Evolutionary conservation across 2,797 vertebrate genomes (phyloP), one percentile per base, ranked within the genome.

Genomic region (Clarias laeviceps): DNA sequence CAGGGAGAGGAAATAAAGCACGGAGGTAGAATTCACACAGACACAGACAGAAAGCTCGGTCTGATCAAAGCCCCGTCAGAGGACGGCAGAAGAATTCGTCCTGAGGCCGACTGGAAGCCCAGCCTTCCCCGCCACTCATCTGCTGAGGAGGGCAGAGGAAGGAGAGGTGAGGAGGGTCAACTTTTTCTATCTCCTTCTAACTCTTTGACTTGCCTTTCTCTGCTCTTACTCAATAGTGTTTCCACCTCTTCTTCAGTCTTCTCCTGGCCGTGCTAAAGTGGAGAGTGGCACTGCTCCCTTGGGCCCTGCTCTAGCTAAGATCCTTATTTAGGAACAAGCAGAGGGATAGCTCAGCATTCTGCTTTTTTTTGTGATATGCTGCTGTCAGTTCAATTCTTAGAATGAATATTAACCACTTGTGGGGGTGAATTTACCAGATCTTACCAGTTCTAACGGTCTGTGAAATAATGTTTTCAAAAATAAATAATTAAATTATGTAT

Each of bases 31-130:
- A 72, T 56, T 29, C 92, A 94, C 86, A 90, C 90, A 0, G 94
- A 94, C 0, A 89, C 89, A 45, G 94, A 93, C 83, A 90, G 88
- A 83, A 93, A 93, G 83, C 93, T 94, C 0, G 93, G 93, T 22
- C 91, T 96, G 82, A 95, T 94, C 91, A 96, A 96, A 87, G 94
- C 91, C 37, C 95, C 94, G 0, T 96, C 95, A 0, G 95, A 96
- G 87, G 95, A 96, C 0, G 90, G 94, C 65, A 92, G 95, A 81
- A 93, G 94, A 88, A 91, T 84, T 61, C 93, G 95, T 4, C 92
- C 93, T 0, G 95, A 96, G 40, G 54, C 87, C 0, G 95, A 96
- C 40, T 95, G 95, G 95, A 96, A 94, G 84, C 94, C 94, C 2
- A 94, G 93, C 0, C 94, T 96, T 7, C 94, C 95, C 57, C 93